These are phyloP conservation scores for Acleris cristana DNA, from an alignment of 2,888 invertebrate species.

Conservation along the genomic window DNA sequence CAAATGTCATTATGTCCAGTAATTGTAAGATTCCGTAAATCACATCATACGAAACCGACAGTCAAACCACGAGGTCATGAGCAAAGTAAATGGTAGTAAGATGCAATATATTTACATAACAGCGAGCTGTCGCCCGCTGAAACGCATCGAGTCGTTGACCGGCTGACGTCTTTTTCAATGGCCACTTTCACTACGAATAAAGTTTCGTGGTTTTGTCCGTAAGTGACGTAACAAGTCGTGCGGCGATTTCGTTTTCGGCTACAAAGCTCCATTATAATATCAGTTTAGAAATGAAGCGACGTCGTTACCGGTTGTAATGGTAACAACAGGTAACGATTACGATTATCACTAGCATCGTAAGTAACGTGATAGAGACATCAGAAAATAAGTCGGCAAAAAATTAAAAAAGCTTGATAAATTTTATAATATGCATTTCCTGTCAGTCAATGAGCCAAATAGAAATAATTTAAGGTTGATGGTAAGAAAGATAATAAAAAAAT, in stretches of 20 bases:
- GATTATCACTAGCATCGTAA: slow-evolving; percentile 6
- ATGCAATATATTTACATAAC: slow-evolving; percentile 32
- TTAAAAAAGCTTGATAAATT: neutral
- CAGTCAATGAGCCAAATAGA: too few species aligned
- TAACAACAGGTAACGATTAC: slow-evolving; percentile 32
- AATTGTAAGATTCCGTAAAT: neutral
- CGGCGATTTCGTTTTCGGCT: slow-evolving; percentile 57
- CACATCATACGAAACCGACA: neutral
- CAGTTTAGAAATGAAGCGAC: slow-evolving; percentile 4
- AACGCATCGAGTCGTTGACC: slow-evolving; percentile 51
- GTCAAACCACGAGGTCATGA: slow-evolving; percentile 6
- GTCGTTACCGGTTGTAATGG: slow-evolving; percentile 19
- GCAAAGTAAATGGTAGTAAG: slow-evolving; percentile 10
- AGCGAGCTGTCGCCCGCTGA: slow-evolving; percentile 16
- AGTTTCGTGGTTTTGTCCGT: slow-evolving; percentile 59
- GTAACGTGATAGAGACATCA: slow-evolving; percentile 29
- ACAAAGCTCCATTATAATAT: slow-evolving; percentile 35
- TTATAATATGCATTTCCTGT: too few species aligned
- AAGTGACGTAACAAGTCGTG: slow-evolving; percentile 62
- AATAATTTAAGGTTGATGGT: too few species aligned
- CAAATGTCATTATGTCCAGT: too few species aligned
- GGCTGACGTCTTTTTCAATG: slow-evolving; percentile 53
- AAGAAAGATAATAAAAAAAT: too few species aligned
- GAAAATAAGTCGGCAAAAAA: slow-evolving; percentile 13
- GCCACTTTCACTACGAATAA: slow-evolving; percentile 71